These are phyloP conservation scores for Rhyacichthys aspro DNA, from an alignment of 2,797 vertebrate species.

Conservation along the genomic window DNA sequence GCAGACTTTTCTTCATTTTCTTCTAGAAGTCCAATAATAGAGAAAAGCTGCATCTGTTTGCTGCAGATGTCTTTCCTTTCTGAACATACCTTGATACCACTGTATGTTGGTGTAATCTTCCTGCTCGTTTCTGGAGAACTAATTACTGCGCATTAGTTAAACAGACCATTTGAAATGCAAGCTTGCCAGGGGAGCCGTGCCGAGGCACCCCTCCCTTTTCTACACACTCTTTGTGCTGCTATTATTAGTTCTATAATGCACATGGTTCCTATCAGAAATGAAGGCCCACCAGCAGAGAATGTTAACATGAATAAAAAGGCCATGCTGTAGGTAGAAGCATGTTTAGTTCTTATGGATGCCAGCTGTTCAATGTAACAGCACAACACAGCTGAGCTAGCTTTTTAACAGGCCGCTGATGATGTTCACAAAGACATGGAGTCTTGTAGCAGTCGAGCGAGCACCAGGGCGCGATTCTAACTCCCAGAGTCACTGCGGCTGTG, in stretches of 20 bases:
- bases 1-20: background rate
- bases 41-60: constrained; percentile 40
- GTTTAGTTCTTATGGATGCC: constrained; percentile 11
- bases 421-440: constrained; percentile 30
- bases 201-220: constrained; percentile 12
- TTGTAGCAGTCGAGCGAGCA: constrained; percentile 38
- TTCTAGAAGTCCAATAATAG: constrained; percentile 25
- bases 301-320: constrained; percentile 13
- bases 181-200: constrained; percentile 62
- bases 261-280: constrained; percentile 66
- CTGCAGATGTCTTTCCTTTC: constrained; percentile 51
- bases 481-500: constrained; percentile 22
- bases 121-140: constrained; percentile 66
- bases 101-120: constrained; percentile 44
- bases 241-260: constrained; percentile 73
- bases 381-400: constrained; percentile 33
- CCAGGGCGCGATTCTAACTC: constrained; percentile 19
- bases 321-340: background rate
- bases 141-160: constrained; percentile 78
- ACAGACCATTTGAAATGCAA: constrained; percentile 77
- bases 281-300: constrained; percentile 51
- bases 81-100: constrained; percentile 54
- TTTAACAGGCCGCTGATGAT: constrained; percentile 42
- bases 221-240: constrained; percentile 56
- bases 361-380: constrained; percentile 37